A percentile compares a stretch with the other conserved stretches of the same genome.
Conservation (phyloP, 2,113 vertebrate species). For the Xyliphius kryptos region DNA sequence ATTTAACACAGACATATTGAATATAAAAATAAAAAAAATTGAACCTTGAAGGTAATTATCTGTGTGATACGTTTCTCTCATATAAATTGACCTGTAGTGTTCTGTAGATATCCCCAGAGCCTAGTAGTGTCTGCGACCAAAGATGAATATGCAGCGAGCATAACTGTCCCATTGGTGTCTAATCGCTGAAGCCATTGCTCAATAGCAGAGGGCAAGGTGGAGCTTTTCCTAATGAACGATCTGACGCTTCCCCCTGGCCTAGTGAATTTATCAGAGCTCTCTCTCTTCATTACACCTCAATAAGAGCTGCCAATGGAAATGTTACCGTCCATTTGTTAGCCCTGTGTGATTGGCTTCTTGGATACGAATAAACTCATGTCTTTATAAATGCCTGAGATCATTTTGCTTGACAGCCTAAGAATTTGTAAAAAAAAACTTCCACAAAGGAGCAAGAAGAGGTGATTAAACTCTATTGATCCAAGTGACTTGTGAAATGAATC, state of each 20-base stretch:
- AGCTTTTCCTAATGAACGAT: constrained; percentile 87
- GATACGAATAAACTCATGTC: constrained; percentile 36
- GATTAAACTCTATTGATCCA: no score
- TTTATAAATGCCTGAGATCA: constrained; percentile 28
- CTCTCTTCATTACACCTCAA: constrained; percentile 72
- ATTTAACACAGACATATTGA: no score
- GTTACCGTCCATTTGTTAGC: constrained; percentile 73
- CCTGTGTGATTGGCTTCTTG: constrained; percentile 59
- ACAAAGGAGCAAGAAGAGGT: no score
- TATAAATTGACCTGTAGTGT: not conserved
- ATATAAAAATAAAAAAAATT: no score
- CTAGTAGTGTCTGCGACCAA: not conserved
- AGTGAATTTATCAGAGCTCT: constrained; percentile 78
- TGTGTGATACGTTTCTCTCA: no score
- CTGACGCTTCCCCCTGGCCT: constrained; percentile 74
- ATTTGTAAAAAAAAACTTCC: not conserved
- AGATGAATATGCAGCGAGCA: constrained; percentile 42
- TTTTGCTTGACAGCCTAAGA: constrained; percentile 38
- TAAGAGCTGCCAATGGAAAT: constrained; percentile 78
- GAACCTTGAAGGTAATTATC: no score
- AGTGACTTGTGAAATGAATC: no score
- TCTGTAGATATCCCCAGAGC: not conserved
- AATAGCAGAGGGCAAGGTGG: constrained; percentile 81
- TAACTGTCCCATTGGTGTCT: constrained; percentile 77
- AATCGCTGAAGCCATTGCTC: constrained; percentile 73